phyloP scores from a whole-genome alignment of 2,797 vertebrate species.

The Phaenicophaeus curvirostris region DNA sequence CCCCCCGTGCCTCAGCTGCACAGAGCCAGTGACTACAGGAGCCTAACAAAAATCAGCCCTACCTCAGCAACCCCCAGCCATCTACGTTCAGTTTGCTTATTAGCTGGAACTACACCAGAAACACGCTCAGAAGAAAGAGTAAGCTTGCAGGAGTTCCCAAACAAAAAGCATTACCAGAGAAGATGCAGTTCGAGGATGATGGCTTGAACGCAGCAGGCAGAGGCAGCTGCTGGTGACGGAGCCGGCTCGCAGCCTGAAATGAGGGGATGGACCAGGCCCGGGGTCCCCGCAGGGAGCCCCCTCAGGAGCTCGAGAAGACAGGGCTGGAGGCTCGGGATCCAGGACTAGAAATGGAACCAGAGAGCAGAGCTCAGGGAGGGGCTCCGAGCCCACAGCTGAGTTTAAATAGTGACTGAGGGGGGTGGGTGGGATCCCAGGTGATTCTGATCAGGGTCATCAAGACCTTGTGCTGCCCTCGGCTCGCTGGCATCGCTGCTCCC shows the following conservation, averaged over 20 bases:
- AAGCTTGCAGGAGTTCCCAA: background rate
- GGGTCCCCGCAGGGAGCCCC: fast-evolving
- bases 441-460: background rate
- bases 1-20: background rate
- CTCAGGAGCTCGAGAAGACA: background rate
- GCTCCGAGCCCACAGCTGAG: fast-evolving
- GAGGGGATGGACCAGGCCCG: background rate
- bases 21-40: background rate
- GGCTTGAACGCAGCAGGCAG: background rate
- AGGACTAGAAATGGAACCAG: fast-evolving
- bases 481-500: background rate
- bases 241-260: background rate
- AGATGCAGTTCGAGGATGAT: background rate
- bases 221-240: too few relatives aligned
- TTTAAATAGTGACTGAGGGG: too few relatives aligned
- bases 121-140: background rate
- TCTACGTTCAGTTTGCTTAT: background rate
- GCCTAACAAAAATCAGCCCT: background rate
- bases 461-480: background rate
- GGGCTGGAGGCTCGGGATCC: background rate
- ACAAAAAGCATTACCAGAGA: background rate
- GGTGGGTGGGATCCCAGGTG: background rate
- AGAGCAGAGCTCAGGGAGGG: fast-evolving
- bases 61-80: background rate
- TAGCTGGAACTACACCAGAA: background rate